Evolutionary conservation across 2,797 vertebrate species (phyloP), one percentile per base, ranked within the genome.

Genomic region (Enteromius viviparus): DNA sequence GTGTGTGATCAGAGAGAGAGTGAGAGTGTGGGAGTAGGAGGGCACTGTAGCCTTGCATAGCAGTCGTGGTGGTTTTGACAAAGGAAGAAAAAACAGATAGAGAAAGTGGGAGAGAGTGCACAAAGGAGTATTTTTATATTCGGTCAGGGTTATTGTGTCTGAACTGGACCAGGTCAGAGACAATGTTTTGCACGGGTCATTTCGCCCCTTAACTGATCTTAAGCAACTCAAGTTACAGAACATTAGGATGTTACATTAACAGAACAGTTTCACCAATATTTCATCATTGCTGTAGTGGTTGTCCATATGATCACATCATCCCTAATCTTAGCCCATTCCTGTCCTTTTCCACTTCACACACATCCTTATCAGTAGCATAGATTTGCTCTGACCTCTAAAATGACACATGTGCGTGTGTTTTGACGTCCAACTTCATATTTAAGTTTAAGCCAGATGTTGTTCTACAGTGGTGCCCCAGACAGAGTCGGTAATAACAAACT

Each of bases 101-200:
- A 23, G 34, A 84, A 75, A 84, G 70, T 74, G 70, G 58, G 69
- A 84, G 76, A 75, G 60, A 74, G 76, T 23, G 34, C 34, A 58
- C 49, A 78, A 80, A 47, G 72, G 53, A 40, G 62, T 29, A 69
- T 51, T 83, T 83, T 83, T 83, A 78, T 53, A 62, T 78, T 40
- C 62, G 62, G 65, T 37, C 75, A 78, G 81, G 26, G 75, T 83
- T 83, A 70, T 83, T 83, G 53, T 77, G 81, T 78, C 81, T 83
- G 53, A 78, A 26, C 42, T 26, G 26, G 42, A 62, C 42, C 42
- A 77, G 81, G 81, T 76, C 58, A 75, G 45, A 74, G 26, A 82
- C n/a, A 34, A 40, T 77, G 65, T 49, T 83, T 53, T 69, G 19
- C 40, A 60, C 12, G 11, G 14, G 32, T 42, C 17, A 40, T 21